These are phyloP conservation scores for Diplazon laetatorius DNA, from an alignment of 2,888 invertebrate species.

Conservation along the genomic window DNA sequence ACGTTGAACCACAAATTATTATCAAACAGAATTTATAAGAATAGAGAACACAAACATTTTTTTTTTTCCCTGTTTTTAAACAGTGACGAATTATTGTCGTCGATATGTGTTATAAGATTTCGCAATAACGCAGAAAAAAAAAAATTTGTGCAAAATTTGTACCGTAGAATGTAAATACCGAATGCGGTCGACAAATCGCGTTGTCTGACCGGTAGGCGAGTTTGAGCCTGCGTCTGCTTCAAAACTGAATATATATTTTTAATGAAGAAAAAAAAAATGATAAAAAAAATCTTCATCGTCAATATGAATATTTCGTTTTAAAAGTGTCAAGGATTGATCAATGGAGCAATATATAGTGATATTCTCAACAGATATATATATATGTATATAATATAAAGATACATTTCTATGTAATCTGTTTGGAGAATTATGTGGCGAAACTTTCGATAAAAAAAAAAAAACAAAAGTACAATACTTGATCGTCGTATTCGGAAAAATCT, in stretches of 20 bases:
- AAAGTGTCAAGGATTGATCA: slow-evolving; percentile 23
- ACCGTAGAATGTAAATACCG: slow-evolving; percentile 6
- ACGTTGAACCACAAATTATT: slow-evolving; percentile 43
- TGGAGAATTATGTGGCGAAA: slow-evolving; percentile 56
- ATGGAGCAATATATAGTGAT: slow-evolving; percentile 22
- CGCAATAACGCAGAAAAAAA: slow-evolving; percentile 9
- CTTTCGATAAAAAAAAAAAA: slow-evolving; percentile 46
- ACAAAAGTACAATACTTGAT: slow-evolving; percentile 45
- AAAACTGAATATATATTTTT: not conserved
- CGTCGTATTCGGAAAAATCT: slow-evolving; percentile 27
- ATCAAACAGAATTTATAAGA: slow-evolving; percentile 38
- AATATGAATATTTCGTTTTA: slow-evolving; percentile 4
- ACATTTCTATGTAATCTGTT: slow-evolving; percentile 41
- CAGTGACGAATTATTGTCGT: slow-evolving; percentile 15
- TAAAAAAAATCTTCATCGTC: slow-evolving; percentile 9
- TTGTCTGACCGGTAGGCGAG: not conserved
- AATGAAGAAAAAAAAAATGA: not conserved
- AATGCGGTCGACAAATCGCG: not conserved
- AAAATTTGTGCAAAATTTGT: slow-evolving; percentile 22
- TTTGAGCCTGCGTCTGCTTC: not conserved
- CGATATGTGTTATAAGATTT: slow-evolving; percentile 41
- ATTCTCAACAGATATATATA: slow-evolving; percentile 41
- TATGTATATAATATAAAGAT: slow-evolving; percentile 42
- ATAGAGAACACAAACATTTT: slow-evolving; percentile 19
- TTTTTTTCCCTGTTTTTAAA: slow-evolving; percentile 38